A percentile compares a stretch with the other conserved stretches of the same genome.
These are phyloP conservation scores for Urechis unicinctus DNA, from an alignment of 2,888 invertebrate species.

Conservation along the genomic window DNA sequence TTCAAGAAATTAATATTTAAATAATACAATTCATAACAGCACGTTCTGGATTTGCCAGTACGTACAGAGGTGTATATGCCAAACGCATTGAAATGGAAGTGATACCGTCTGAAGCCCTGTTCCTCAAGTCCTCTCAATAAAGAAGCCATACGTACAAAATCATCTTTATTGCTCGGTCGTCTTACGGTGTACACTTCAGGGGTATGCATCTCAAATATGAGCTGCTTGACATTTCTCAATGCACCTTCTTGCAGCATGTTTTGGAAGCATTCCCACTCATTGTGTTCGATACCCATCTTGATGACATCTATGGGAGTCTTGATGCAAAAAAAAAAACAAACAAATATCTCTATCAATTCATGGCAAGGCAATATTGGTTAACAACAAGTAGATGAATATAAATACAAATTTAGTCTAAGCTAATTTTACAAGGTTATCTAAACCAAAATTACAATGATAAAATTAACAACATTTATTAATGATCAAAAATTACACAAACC, in stretches of 20 bases:
- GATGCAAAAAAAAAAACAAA: background rate
- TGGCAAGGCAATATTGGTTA: too few relatives aligned
- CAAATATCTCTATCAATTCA: too few relatives aligned
- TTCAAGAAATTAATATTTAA: slow-evolving; percentile 20
- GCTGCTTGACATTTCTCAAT: slow-evolving; percentile 21
- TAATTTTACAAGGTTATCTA: too few relatives aligned
- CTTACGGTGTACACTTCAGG: slow-evolving; percentile 14
- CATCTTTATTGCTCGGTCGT: slow-evolving; percentile 7
- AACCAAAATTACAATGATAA: too few relatives aligned
- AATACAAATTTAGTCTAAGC: too few relatives aligned
- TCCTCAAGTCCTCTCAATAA: slow-evolving; percentile 15
- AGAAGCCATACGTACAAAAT: slow-evolving; percentile 13
- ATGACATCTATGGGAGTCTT: slow-evolving; percentile 20
- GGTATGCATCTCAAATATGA: slow-evolving; percentile 23
- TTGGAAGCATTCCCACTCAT: slow-evolving; percentile 20
- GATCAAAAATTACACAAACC: too few relatives aligned
- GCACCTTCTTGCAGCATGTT: slow-evolving; percentile 12
- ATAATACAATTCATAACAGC: slow-evolving; percentile 23
- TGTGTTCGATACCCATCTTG: slow-evolving; percentile 24
- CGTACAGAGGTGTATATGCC: slow-evolving; percentile 17
- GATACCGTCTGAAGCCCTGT: slow-evolving; percentile 16
- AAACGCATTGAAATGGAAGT: slow-evolving; percentile 17
- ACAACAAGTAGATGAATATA: too few relatives aligned
- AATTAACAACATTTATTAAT: too few relatives aligned
- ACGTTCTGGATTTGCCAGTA: slow-evolving; percentile 16